Evolutionary conservation across 2,797 vertebrate genomes (phyloP), one percentile per base, ranked within the genome.

Genomic region (Notolepis coatsorum): DNA sequence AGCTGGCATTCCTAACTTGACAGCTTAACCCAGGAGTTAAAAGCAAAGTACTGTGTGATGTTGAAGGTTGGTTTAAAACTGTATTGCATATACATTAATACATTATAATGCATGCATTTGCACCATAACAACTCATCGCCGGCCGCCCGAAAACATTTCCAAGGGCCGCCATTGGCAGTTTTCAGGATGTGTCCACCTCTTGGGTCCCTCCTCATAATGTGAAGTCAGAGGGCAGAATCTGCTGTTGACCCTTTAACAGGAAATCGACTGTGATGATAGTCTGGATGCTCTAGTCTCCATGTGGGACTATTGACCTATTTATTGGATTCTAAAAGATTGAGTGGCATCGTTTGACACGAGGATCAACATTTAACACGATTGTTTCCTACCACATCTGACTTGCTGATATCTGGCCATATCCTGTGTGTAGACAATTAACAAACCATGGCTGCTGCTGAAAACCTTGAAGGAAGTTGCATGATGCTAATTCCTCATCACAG

Each of bases 271-370:
- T 80, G 81, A 84, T 84, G 73, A 79, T 75, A 65, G 62, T 72
- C 76, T 77, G 54, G 80, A 86, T 84, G n/a, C n/a, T n/a, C n/a
- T n/a, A n/a, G n/a, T n/a, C 79, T 61, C 39, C 9, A 30, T 12
- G 13, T 68, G 28, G 48, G 69, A 63, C 69, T 51, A 65, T 73
- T 74, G 84, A 77, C 82, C 84, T 79, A 61, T 83, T 86, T 73
- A 88, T 90, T 27, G 77, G 72, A 88, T 87, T 88, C 87, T 80
- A 63, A 86, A 82, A 78, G 80, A 80, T 82, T 88, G 85, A 89
- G 56, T 86, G 87, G 76, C 83, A 86, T 65, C 83, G 79, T 86
- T 91, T 90, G 86, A 88, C 84, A 77, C 73, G 0, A 1, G 56
- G 85, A 83, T 88, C 84, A 86, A 63, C 68, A 81, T 77, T 66